phyloP scores from a whole-genome alignment of 2,797 vertebrate species.

The Malacoraja senta region DNA sequence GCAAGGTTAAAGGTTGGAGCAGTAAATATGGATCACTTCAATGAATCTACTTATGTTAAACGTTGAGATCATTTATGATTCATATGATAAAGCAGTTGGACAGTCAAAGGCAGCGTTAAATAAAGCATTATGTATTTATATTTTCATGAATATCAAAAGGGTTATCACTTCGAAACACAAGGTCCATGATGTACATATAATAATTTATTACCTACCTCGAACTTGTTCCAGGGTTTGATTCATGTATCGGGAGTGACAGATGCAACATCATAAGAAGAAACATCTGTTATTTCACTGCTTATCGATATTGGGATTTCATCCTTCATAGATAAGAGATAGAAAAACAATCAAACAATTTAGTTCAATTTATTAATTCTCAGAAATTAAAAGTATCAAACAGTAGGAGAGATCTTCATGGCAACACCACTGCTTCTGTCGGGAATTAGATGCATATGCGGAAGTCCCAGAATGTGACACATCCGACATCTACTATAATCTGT shows the following conservation, averaged over 20 bases:
- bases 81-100: not conserved
- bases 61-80: not conserved
- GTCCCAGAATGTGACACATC: no score
- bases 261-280: conserved; percentile 22
- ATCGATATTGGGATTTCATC: conserved; percentile 21
- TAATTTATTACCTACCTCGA: not conserved
- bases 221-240: not conserved
- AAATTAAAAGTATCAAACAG: not conserved
- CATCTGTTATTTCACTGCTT: conserved; percentile 28
- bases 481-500: no score
- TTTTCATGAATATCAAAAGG: not conserved
- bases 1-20: not conserved
- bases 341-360: not conserved
- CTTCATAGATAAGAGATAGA: not conserved
- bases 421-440: no score
- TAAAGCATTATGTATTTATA: not conserved
- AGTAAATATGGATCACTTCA: not conserved
- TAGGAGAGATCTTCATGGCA: not conserved
- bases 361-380: not conserved
- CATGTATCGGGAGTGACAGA: not conserved
- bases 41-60: not conserved
- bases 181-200: not conserved
- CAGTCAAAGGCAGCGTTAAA: not conserved
- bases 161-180: not conserved
- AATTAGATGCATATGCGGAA: no score